phyloP scores from a whole-genome alignment of 2,797 vertebrate species.

The Enteromius treurensis region DNA sequence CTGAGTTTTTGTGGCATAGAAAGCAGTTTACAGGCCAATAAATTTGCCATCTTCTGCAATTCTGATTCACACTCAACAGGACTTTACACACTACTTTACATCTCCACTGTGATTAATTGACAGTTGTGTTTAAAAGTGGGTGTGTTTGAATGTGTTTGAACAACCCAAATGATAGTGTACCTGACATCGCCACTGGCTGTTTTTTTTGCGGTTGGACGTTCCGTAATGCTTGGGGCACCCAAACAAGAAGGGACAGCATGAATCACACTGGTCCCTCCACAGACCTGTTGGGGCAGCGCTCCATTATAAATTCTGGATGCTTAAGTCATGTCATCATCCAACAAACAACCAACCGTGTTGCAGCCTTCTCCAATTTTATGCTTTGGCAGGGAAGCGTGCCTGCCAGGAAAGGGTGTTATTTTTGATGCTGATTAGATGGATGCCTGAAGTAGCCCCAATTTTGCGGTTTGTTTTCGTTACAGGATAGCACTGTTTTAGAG shows the following conservation, averaged over 20 bases:
- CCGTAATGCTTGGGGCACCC: constrained; percentile 13
- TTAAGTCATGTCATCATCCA: constrained; percentile 38
- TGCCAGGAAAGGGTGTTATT: constrained; percentile 53
- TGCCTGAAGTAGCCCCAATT: constrained; percentile 47
- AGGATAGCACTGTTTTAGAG: constrained; percentile 64
- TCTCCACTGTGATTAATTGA: constrained; percentile 39
- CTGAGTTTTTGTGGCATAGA: neutral
- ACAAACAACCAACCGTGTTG: constrained; percentile 8
- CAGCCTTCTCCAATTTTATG: neutral
- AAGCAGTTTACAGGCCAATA: constrained; percentile 25
- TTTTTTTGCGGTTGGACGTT: constrained; percentile 44
- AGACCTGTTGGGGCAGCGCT: constrained; percentile 24
- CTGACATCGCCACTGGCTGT: constrained; percentile 26
- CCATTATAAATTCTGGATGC: neutral
- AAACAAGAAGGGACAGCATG: constrained; percentile 20
- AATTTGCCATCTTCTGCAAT: constrained; percentile 1
- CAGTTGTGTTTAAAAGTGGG: constrained; percentile 8
- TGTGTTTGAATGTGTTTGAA: constrained; percentile 43
- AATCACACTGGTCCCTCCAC: constrained; percentile 13
- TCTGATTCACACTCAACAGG: neutral
- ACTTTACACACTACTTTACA: constrained; percentile 20
- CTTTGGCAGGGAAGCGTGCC: constrained; percentile 29
- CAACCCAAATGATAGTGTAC: constrained; percentile 46
- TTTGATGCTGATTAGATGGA: constrained; percentile 51
- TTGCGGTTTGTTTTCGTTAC: constrained; percentile 59